These are phyloP conservation scores for Apodemus agrarius DNA, from an alignment of 2,797 vertebrate genomes.

Conservation along the genomic window DNA sequence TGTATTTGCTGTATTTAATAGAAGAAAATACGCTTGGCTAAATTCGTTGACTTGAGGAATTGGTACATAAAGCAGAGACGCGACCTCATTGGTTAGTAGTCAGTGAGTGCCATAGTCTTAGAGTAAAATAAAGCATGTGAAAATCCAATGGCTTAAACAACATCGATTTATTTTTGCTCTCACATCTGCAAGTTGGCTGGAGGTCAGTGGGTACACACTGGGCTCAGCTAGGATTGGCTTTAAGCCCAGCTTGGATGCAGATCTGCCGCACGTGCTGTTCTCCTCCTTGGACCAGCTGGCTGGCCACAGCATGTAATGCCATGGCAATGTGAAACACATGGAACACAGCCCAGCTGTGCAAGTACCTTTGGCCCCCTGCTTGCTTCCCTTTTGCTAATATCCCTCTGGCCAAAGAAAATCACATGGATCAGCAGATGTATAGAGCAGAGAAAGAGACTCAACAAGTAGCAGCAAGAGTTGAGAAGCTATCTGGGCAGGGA, in stretches of 20 bases:
- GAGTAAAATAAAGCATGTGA: slow-evolving; percentile 52
- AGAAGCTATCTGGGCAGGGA: not conserved
- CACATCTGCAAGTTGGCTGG: not conserved
- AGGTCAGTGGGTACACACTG: not conserved
- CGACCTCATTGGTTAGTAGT: not conserved
- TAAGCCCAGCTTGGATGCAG: not conserved
- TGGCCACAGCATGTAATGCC: slow-evolving; percentile 26
- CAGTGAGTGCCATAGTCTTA: not conserved
- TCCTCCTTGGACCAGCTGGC: not conserved
- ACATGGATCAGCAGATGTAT: slow-evolving; percentile 10
- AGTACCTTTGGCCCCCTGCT: not conserved
- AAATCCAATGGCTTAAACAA: slow-evolving; percentile 32
- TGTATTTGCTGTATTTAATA: slow-evolving; percentile 35
- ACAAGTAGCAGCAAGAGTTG: not conserved
- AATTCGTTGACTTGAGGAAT: not conserved
- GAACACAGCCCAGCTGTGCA: slow-evolving; percentile 36
- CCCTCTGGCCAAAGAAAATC: slow-evolving; percentile 37
- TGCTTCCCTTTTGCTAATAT: slow-evolving; percentile 38
- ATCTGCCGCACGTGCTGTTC: not conserved
- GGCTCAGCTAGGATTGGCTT: slow-evolving; percentile 38
- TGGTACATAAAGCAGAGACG: slow-evolving; percentile 2
- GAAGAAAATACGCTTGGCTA: not conserved
- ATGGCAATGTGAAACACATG: not conserved
- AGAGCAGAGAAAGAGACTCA: not conserved
- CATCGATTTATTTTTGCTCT: slow-evolving; percentile 24